These are phyloP conservation scores for Tylochromis polylepis DNA, from an alignment of 2,113 vertebrate species.

Conservation along the genomic window DNA sequence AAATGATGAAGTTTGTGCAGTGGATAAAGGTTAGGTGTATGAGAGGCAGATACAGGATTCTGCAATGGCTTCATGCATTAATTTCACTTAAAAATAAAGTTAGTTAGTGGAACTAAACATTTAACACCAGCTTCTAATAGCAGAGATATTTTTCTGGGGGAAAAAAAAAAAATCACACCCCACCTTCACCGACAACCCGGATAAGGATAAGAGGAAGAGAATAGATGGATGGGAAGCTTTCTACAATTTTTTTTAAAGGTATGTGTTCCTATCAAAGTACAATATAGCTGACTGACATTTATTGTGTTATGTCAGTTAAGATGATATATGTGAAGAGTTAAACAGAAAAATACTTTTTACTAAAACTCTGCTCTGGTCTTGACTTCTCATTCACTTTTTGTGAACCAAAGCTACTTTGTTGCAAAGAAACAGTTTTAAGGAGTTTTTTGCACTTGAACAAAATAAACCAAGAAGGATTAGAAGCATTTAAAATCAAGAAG, in stretches of 20 bases:
- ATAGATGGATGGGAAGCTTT: background rate
- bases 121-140: background rate
- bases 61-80: background rate
- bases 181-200: rapidly evolving
- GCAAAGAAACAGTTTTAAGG: background rate
- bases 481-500: background rate
- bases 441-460: rapidly evolving
- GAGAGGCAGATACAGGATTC: background rate
- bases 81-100: background rate
- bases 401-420: background rate
- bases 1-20: background rate
- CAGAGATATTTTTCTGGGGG: background rate
- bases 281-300: background rate
- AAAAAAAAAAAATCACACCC: rapidly evolving
- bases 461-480: background rate
- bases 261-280: background rate
- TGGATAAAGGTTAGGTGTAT: background rate
- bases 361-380: background rate
- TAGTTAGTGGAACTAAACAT: background rate
- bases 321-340: background rate
- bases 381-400: background rate
- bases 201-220: background rate
- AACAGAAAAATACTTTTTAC: background rate
- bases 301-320: background rate
- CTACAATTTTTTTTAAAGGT: background rate